Conservation (phyloP, 2,113 vertebrate species). For the Seriola quinqueradiata region DNA sequence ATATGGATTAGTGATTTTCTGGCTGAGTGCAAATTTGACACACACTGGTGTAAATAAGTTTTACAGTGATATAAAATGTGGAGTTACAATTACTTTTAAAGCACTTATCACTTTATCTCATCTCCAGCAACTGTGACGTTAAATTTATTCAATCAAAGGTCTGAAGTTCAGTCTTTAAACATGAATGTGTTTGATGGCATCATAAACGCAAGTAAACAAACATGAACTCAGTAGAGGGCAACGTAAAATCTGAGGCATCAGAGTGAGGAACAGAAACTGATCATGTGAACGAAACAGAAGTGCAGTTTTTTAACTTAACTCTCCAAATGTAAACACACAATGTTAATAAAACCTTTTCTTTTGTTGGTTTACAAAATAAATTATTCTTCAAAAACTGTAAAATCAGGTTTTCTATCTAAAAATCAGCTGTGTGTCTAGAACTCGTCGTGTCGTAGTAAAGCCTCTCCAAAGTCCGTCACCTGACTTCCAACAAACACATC, state of each 20-base stretch:
- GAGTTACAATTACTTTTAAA: background rate
- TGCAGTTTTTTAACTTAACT: background rate
- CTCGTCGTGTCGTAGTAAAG: slow-evolving; percentile 92
- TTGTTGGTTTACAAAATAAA: slow-evolving; percentile 18
- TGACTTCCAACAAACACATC: slow-evolving; percentile 96
- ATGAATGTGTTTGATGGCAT: background rate
- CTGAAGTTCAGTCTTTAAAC: too few species aligned
- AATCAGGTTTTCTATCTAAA: background rate
- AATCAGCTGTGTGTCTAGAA: slow-evolving; percentile 79
- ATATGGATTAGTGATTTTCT: background rate
- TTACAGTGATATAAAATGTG: background rate
- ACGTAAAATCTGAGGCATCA: too few species aligned
- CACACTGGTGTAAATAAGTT: background rate
- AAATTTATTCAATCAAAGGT: too few species aligned
- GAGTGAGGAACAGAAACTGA: background rate
- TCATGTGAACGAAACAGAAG: background rate
- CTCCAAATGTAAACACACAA: background rate
- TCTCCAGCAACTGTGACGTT: background rate
- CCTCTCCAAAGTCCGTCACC: slow-evolving; percentile 94
- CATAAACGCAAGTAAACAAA: background rate
- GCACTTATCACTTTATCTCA: background rate
- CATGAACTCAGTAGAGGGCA: too few species aligned
- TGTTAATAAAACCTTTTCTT: background rate
- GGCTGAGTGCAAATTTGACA: background rate
- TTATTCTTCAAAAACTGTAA: background rate